These are phyloP conservation scores for Lota lota DNA, from an alignment of 2,113 vertebrate genomes.

Conservation along the genomic window DNA sequence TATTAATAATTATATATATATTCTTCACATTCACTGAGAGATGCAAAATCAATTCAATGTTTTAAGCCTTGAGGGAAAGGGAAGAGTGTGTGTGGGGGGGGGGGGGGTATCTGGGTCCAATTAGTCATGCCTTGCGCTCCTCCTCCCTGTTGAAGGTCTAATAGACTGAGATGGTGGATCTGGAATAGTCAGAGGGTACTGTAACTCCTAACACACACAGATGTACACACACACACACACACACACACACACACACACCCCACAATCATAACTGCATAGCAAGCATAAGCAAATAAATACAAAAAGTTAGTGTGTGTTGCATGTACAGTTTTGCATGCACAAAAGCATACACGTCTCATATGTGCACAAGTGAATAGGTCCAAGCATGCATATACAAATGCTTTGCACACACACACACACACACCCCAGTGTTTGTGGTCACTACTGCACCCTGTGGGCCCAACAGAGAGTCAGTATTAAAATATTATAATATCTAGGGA, in stretches of 20 bases:
- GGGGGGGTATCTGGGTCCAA: constrained; percentile 32
- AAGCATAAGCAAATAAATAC: too few relatives aligned
- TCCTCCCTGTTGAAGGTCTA: constrained; percentile 28
- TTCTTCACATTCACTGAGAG: background rate
- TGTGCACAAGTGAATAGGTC: too few relatives aligned
- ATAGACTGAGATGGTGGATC: constrained; percentile 33
- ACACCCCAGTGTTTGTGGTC: constrained; percentile 27
- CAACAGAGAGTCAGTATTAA: constrained; percentile 53
- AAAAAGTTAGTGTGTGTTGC: background rate
- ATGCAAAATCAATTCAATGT: too few relatives aligned
- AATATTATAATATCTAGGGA: constrained; percentile 31
- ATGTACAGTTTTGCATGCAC: background rate
- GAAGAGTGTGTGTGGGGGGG: background rate
- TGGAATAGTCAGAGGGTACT: constrained; percentile 8
- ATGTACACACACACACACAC: constrained; percentile 1
- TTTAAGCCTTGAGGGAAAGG: too few relatives aligned
- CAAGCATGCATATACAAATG: too few relatives aligned
- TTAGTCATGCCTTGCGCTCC: constrained; percentile 43
- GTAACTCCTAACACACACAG: background rate
- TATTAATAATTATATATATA: background rate
- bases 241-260: background rate
- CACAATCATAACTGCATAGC: background rate
- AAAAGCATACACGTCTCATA: too few relatives aligned
- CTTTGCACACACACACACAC: constrained; percentile 3
- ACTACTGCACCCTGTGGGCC: constrained; percentile 39